Evolutionary conservation across 2,797 vertebrate species (phyloP).

Genomic region (Simalia tracyae): DNA sequence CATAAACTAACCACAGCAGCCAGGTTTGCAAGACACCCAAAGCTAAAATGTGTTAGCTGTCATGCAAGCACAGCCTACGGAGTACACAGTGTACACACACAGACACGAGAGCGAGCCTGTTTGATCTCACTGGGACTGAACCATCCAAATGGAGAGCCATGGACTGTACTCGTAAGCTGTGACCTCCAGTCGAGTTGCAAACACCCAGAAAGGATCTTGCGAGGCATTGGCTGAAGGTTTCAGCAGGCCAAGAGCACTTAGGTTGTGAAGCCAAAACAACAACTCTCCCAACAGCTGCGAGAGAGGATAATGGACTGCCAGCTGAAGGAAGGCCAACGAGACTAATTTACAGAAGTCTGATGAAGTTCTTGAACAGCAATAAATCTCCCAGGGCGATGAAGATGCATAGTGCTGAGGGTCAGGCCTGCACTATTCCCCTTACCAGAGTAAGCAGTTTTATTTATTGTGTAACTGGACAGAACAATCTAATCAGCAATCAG

Average conservation of each 20-base stretch:
- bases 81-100: background rate
- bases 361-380: constrained; percentile 34
- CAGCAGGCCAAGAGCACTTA: background rate
- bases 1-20: background rate
- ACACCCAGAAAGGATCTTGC: background rate
- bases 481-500: constrained; percentile 30
- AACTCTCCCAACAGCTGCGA: background rate
- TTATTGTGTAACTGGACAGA: constrained; percentile 33
- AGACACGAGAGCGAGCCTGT: background rate
- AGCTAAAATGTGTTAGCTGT: background rate
- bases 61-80: background rate
- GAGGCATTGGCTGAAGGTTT: background rate
- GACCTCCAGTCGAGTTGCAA: background rate
- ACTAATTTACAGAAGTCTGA: constrained; percentile 27
- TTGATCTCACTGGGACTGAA: too few species aligned
- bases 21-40: background rate
- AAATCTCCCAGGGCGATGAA: constrained; percentile 23
- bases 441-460: constrained; percentile 28
- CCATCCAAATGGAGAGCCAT: background rate
- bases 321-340: constrained; percentile 2
- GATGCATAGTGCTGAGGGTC: constrained; percentile 5
- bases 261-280: background rate
- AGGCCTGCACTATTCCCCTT: background rate
- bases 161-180: too few species aligned
- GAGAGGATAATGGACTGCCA: constrained; percentile 17